phyloP scores from a whole-genome alignment of 2,888 invertebrate genomes.

The Euzophera pinguis region DNA sequence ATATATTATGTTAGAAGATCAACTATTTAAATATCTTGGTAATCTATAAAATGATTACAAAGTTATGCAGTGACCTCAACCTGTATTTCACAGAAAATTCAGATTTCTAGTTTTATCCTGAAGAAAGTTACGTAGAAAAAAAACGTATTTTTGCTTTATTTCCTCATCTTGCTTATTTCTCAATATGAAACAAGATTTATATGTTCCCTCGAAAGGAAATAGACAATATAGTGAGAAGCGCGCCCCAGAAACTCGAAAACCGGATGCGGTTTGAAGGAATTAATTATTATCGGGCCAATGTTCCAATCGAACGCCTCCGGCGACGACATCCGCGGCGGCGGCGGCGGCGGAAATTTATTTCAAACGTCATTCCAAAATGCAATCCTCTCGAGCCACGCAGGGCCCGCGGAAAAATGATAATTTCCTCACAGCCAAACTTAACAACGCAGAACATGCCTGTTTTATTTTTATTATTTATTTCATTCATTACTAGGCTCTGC shows the following conservation, averaged over 20 bases:
- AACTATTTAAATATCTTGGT: too few relatives aligned
- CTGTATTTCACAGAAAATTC: too few relatives aligned
- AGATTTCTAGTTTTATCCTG: too few relatives aligned
- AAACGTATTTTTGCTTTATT: too few relatives aligned
- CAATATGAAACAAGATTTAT: not conserved
- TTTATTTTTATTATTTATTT: too few relatives aligned
- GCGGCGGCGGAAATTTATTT: conserved; percentile 66
- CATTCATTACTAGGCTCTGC: too few relatives aligned
- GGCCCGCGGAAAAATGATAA: conserved; percentile 50
- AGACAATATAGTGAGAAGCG: conserved; percentile 27
- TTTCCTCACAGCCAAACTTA: conserved; percentile 39
- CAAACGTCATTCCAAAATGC: conserved; percentile 67
- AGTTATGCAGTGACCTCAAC: too few relatives aligned
- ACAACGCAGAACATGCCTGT: too few relatives aligned
- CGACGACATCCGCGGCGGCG: conserved; percentile 39
- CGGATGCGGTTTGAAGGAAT: conserved; percentile 57
- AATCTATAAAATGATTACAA: too few relatives aligned
- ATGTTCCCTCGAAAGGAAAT: conserved; percentile 30
- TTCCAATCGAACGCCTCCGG: conserved; percentile 66
- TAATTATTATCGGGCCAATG: conserved; percentile 73
- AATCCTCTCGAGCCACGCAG: conserved; percentile 39
- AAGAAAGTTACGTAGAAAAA: too few relatives aligned
- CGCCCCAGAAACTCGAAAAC: conserved; percentile 31
- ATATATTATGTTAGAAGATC: too few relatives aligned
- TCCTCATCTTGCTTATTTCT: not conserved